A percentile compares a stretch with the other conserved stretches of the same genome.
These are phyloP conservation scores for Phrynosoma blainvillii DNA, from an alignment of 2,113 vertebrate species.

Conservation along the genomic window DNA sequence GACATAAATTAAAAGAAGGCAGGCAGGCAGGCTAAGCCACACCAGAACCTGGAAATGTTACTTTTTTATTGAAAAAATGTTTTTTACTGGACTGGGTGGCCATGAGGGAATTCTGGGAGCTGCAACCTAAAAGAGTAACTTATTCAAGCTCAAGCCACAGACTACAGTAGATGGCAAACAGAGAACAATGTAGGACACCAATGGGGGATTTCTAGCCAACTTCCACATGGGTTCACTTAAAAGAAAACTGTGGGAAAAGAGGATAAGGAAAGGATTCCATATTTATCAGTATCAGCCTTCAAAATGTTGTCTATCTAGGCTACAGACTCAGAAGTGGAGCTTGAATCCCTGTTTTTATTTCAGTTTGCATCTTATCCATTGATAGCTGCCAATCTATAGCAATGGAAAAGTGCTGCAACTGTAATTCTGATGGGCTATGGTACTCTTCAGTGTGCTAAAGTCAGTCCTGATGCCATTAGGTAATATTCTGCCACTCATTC, in stretches of 20 bases:
- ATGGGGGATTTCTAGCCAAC: background rate
- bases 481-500: background rate
- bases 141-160: background rate
- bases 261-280: background rate
- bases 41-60: too few relatives aligned
- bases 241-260: background rate
- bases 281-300: background rate
- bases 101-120: too few relatives aligned
- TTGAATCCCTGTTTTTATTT: background rate
- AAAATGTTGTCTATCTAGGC: background rate
- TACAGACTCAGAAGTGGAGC: background rate
- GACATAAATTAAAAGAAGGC: too few relatives aligned
- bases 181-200: background rate
- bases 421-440: background rate
- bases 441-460: background rate
- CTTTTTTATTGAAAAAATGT: too few relatives aligned
- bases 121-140: too few relatives aligned
- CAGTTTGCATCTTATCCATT: background rate
- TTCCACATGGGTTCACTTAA: background rate
- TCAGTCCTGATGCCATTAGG: background rate
- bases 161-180: background rate
- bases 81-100: too few relatives aligned
- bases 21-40: too few relatives aligned
- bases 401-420: background rate
- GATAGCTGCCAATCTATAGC: background rate